phyloP scores from a whole-genome alignment of 2,888 invertebrate species.

The Brachypterus glaber region DNA sequence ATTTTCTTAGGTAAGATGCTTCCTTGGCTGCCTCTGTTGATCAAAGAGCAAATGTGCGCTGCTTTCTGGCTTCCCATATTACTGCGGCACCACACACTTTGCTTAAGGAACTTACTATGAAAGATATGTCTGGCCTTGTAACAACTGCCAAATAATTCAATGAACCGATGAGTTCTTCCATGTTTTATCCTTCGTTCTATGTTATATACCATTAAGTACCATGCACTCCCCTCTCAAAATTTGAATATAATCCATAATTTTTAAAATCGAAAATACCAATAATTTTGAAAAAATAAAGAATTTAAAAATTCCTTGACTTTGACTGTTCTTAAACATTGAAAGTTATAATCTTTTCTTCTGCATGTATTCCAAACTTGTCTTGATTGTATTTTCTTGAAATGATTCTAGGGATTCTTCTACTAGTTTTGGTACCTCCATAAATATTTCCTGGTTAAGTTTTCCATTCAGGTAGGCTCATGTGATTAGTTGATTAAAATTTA shows the following conservation, averaged over 20 bases:
- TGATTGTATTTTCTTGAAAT: no score
- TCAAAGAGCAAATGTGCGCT: conserved; percentile 20
- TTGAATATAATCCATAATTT: no score
- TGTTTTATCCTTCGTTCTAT: no score
- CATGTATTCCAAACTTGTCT: conserved; percentile 3
- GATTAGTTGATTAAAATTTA: conserved; percentile 18
- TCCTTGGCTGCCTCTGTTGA: conserved; percentile 19
- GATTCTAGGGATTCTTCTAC: no score
- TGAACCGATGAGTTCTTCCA: conserved; percentile 16
- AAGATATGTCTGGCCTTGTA: conserved; percentile 18
- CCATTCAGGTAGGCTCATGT: conserved; percentile 20
- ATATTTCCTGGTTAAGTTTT: conserved; percentile 16
- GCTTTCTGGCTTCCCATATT: conserved; percentile 21
- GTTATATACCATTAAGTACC: no score
- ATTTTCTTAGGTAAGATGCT: conserved; percentile 12
- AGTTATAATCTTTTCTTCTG: conserved; percentile 14
- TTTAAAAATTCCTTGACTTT: no score
- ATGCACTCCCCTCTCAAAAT: no score
- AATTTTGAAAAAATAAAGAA: no score
- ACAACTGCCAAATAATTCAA: conserved; percentile 20
- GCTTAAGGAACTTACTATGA: conserved; percentile 19
- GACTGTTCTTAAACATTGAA: conserved; percentile 8
- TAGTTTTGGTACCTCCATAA: conserved; percentile 16
- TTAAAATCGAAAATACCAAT: no score
- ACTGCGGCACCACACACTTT: conserved; percentile 17